Percentiles rank a stretch among this genome's conserved stretches.
Conservation (phyloP, 2,888 invertebrate genomes). For the Diabrotica balteata region DNA sequence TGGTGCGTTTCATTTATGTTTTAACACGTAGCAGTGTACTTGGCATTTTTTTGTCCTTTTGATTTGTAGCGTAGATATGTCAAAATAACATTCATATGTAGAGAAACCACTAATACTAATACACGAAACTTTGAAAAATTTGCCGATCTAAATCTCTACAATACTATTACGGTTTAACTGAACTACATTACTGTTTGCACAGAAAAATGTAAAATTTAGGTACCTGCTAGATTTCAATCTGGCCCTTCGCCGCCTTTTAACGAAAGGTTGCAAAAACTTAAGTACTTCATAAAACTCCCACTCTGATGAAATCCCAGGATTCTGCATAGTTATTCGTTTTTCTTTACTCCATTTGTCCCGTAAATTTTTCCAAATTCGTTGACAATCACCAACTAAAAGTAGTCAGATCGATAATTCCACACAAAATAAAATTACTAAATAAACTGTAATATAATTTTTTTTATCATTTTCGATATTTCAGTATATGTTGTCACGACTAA, state of each 20-base stretch:
- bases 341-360: constrained; percentile 30
- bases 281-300: constrained; percentile 33
- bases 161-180: too few relatives aligned
- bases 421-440: not conserved
- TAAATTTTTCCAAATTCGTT: constrained; percentile 31
- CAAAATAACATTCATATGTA: too few relatives aligned
- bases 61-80: too few relatives aligned
- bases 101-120: too few relatives aligned
- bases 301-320: constrained; percentile 10
- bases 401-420: not conserved
- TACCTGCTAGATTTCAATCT: constrained; percentile 6
- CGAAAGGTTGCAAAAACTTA: constrained; percentile 25
- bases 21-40: too few relatives aligned
- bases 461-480: not conserved
- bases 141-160: too few relatives aligned
- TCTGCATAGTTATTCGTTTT: constrained; percentile 11
- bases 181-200: not conserved
- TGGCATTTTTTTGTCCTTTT: too few relatives aligned
- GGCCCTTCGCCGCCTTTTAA: constrained; percentile 22
- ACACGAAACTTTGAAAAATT: too few relatives aligned
- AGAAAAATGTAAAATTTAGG: not conserved
- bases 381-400: constrained; percentile 27
- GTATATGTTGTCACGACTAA: not conserved
- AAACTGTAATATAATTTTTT: not conserved
- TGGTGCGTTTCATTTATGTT: too few relatives aligned